phyloP scores from a whole-genome alignment of 2,113 vertebrate genomes.

The Struthidea cinerea region DNA sequence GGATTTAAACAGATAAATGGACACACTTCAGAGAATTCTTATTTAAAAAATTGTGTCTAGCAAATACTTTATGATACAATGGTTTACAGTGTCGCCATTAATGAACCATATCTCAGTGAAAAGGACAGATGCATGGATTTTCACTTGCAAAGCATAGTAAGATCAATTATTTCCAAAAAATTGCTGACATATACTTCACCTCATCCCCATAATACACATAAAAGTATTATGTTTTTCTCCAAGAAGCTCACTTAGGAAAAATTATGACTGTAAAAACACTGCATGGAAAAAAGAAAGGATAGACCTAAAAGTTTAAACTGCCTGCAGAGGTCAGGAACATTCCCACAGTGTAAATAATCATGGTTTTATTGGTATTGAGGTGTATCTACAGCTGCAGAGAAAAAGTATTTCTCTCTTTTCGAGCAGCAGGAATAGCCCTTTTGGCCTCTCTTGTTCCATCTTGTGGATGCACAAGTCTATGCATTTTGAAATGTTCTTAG shows the following conservation, averaged over 20 bases:
- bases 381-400: not conserved
- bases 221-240: not conserved
- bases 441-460: not conserved
- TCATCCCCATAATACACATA: not conserved
- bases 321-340: not conserved
- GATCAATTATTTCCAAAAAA: slow-evolving; percentile 10
- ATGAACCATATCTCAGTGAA: not conserved
- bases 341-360: not conserved
- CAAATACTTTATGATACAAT: not conserved
- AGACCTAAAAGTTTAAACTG: not conserved
- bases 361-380: not conserved
- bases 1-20: not conserved
- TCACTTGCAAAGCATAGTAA: not conserved
- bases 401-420: not conserved
- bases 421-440: not conserved
- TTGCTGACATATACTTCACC: not conserved
- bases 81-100: not conserved
- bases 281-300: not conserved
- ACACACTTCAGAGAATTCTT: not conserved
- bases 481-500: not conserved
- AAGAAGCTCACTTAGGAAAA: not conserved
- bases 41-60: not conserved
- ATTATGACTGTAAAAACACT: not conserved
- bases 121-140: not conserved
- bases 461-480: not conserved